These are phyloP conservation scores for Salarias fasciatus DNA, from an alignment of 2,797 vertebrate genomes.

Conservation along the genomic window DNA sequence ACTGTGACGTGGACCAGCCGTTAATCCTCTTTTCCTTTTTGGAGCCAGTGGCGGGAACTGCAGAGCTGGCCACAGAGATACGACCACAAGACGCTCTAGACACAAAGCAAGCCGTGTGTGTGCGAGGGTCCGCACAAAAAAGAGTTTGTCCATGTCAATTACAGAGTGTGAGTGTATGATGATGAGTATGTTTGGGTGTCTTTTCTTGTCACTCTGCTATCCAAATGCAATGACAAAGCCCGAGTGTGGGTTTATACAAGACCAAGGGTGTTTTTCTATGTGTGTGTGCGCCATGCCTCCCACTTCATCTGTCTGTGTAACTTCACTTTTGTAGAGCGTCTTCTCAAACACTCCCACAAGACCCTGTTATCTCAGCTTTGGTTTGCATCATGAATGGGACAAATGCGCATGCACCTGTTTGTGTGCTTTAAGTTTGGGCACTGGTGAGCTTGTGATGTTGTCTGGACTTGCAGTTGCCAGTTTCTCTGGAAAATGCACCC, in stretches of 20 bases:
- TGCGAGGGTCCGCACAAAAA: conserved; percentile 61
- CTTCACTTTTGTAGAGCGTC: conserved; percentile 64
- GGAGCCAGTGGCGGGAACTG: conserved; percentile 74
- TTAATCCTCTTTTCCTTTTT: conserved; percentile 82
- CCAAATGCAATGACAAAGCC: conserved; percentile 52
- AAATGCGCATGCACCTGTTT: conserved; percentile 29
- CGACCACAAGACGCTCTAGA: conserved; percentile 65
- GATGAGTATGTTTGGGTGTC: conserved; percentile 49
- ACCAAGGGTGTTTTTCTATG: conserved; percentile 39
- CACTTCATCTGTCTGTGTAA: conserved; percentile 56
- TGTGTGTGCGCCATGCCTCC: conserved; percentile 53
- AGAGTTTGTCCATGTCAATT: conserved; percentile 64
- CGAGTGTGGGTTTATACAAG: conserved; percentile 55
- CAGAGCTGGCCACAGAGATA: conserved; percentile 82
- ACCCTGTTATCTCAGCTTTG: conserved; percentile 61
- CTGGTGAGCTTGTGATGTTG: conserved; percentile 44
- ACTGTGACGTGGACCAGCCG: conserved; percentile 75
- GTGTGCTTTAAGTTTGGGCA: conserved; percentile 26
- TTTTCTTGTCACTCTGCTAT: conserved; percentile 55
- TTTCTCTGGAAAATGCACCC: conserved; percentile 46
- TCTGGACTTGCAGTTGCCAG: conserved; percentile 53
- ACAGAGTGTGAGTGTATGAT: conserved; percentile 53
- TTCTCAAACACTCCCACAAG: conserved; percentile 65
- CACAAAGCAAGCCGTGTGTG: conserved; percentile 58
- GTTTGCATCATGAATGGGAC: conserved; percentile 73